Conservation (phyloP, 2,797 vertebrate genomes). For the Halcyon leucocephala region DNA sequence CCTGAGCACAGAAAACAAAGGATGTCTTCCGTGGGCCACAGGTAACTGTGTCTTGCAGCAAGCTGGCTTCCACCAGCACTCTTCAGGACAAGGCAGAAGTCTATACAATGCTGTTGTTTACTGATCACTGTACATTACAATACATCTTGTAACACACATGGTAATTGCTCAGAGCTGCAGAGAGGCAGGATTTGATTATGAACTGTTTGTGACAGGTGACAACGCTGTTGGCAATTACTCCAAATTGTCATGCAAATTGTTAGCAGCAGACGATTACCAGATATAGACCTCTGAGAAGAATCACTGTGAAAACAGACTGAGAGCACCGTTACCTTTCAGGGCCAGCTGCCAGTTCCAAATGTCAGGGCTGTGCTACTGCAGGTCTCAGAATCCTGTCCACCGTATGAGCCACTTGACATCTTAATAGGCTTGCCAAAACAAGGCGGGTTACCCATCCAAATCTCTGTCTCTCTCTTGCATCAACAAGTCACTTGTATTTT, state of each 20-base stretch:
- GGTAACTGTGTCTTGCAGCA: not conserved
- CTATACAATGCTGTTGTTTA: not conserved
- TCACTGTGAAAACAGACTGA: conserved; percentile 6
- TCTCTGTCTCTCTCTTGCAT: conserved; percentile 18
- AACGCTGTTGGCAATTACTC: not conserved
- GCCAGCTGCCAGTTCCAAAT: conserved; percentile 55
- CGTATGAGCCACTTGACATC: conserved; percentile 38
- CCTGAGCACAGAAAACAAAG: not conserved
- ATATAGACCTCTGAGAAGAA: conserved; percentile 35
- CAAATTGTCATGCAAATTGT: not conserved
- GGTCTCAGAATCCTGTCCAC: not conserved
- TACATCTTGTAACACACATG: not conserved
- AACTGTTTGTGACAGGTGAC: conserved; percentile 16
- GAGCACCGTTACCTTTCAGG: not conserved
- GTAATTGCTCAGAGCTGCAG: not conserved
- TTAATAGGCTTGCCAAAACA: conserved; percentile 53
- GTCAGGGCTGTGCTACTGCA: conserved; percentile 19
- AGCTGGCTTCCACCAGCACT: not conserved
- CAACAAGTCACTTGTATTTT: conserved; percentile 57
- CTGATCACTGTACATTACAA: not conserved
- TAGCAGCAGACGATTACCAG: conserved; percentile 4
- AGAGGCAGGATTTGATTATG: not conserved
- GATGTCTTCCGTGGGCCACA: not conserved
- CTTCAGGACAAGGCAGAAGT: not conserved
- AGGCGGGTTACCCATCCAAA: conserved; percentile 9